Base-by-base conservation (phyloP, 2,888 invertebrate species). In the Megastigmus dorsalis region DNA sequence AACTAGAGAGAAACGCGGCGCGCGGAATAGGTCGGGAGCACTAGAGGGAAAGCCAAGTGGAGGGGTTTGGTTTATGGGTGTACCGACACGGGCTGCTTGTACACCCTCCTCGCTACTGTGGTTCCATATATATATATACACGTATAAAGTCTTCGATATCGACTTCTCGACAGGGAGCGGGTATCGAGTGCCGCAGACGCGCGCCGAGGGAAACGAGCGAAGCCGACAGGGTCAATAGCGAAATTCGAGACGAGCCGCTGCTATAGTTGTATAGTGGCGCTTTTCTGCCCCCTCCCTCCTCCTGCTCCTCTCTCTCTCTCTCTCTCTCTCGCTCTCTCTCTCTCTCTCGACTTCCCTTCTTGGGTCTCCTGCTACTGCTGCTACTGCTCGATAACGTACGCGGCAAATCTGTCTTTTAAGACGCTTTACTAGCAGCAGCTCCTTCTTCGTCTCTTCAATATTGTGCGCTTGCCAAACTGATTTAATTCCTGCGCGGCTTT, bases 1-100 rank as follows among this genome's bases (percentile, higher is more conserved):
- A 10, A 28, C 4, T 18, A 28, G 10, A 26, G 38, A 13, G 15
- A 7, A 18, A 54, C 3, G 18, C 30, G 33, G 33, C 3, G 33
- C 1, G 18, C 10, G 18, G 33, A 33, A n/a, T n/a, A n/a, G n/a
- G 23, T 20, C 33, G 23, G 20, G n/a, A n/a, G 62, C 50, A 38
- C 63, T 45, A 26, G n/a, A n/a, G 23, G 50, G 59, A 26, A 50
- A 45, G 33, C 57, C 13, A 59, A 60, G 59, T 26, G 79, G 68
- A 43, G 54, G 76, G 78, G 77, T 79, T 77, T 82, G 81, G 82
- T 83, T 84, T 81, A 82, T 82, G 81, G 80, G 75, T 80, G 78
- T 79, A 82, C 77, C 74, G 79, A 83, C 81, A 79, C 81, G 78
- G 76, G 76, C 20, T 15, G 60, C 7, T 50, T 28, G 68, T 55